A percentile compares a stretch with the other conserved stretches of the same genome.
These are phyloP conservation scores for Apotomis betuletana DNA, from an alignment of 2,888 invertebrate genomes.

Conservation along the genomic window DNA sequence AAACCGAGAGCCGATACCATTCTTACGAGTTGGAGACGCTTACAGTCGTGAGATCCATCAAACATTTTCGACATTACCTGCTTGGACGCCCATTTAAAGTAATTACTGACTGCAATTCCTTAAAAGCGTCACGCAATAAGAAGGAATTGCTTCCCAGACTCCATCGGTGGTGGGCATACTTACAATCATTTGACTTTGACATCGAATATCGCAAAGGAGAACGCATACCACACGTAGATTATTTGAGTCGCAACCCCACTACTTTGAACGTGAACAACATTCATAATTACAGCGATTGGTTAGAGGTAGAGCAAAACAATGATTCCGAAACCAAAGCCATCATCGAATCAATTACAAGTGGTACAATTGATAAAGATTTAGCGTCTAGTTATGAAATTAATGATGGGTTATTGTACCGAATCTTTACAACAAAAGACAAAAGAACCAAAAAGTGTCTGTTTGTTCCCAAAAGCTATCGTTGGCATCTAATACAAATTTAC, in stretches of 20 bases:
- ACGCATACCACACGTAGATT: conserved; percentile 8
- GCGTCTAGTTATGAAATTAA: too few relatives aligned
- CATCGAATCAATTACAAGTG: too few relatives aligned
- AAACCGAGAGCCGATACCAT: neutral
- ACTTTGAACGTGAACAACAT: too few relatives aligned
- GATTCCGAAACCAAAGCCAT: too few relatives aligned
- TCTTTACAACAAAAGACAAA: too few relatives aligned
- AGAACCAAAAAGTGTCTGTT: too few relatives aligned
- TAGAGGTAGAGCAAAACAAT: too few relatives aligned
- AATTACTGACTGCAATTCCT: conserved; percentile 9
- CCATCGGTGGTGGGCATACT: conserved; percentile 42
- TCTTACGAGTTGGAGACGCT: neutral
- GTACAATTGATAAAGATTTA: too few relatives aligned
- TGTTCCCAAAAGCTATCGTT: too few relatives aligned
- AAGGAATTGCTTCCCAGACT: conserved; percentile 13
- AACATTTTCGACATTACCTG: neutral
- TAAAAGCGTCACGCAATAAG: conserved; percentile 18
- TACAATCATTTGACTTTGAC: conserved; percentile 39
- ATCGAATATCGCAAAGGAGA: conserved; percentile 15
- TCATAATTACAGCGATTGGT: too few relatives aligned
- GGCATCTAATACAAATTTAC: too few relatives aligned
- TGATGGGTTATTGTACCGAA: too few relatives aligned
- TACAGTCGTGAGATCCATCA: neutral
- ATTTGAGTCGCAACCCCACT: conserved; percentile 10
- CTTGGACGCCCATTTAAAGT: neutral